Base-by-base conservation (phyloP, 2,113 vertebrate species). In the Gambusia holbrooki region DNA sequence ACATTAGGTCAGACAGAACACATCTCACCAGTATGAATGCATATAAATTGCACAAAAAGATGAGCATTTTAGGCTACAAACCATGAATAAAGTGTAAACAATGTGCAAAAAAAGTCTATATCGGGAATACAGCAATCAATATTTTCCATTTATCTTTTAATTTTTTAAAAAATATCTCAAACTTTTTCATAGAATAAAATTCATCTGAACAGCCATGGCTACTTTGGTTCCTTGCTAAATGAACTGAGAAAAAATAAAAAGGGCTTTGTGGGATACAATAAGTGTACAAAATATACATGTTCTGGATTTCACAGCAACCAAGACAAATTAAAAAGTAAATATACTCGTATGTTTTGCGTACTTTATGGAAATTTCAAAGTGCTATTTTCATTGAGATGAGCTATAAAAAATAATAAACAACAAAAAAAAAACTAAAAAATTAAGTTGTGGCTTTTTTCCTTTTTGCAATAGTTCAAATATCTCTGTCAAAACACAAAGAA, bases 71-170 rank as follows among this genome's bases (percentile, higher is more conserved):
- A 76, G 64, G 68, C 73, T 83, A 83, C 42, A 73, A 79, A 80
- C 66, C 67, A 82, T 87, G 69, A 89, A 86, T 89, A 74, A 89
- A 83, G 54, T 82, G 77, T 83, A 69, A 87, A 83, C 74, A 85
- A 72, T 92, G 89, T 92, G 86, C 91, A 90, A 91, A 90, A 66
- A 84, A 86, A 76, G 81, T 88, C 66, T 86, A 86, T 33, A 84
- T 88, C 76, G 51, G 48, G 77, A 77, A 71, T 76, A 58, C 15
- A 85, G 76, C 74, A 80, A 80, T 89, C 85, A 73, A 83, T 79
- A 68, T 71, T 66, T 62, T 28, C 77, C 84, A 69, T 87, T 80
- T 65, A 25, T 81, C 27, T 83, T 22, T n/a, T 82, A 10, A 6
- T 35, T 78, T 85, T 77, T 19, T 60, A 2, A 80, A 37, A 92